Base-by-base conservation (phyloP, 2,113 vertebrate genomes). In the Odontesthes bonariensis region DNA sequence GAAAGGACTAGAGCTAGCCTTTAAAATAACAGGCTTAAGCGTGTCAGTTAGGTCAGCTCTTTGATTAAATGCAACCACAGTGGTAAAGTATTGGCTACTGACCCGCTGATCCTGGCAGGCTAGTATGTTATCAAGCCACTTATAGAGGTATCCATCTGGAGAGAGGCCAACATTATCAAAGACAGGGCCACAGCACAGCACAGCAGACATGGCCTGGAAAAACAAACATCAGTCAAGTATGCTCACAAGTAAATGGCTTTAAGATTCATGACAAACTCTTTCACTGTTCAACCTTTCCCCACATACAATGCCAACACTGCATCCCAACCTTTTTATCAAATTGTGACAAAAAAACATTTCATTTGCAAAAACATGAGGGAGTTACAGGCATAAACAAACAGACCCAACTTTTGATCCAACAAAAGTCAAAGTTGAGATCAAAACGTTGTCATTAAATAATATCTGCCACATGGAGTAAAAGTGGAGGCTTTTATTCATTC, bases 91-190 rank as follows among this genome's bases (percentile, higher is more conserved):
- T 53, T 80, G 64, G 77, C 38, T 57, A 86, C 90, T 60, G 85
- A 90, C 98, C 77, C 97, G 94, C 91, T 97, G 94, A 92, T 99
- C 97, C 88, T 98, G 97, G 88, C 97, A 99, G 89, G 96, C 97
- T 35, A 99, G 89, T 86, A 99, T 99, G 75, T 99, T 98, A 93
- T 99, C 98, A 61, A 99, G 95, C 98, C 98, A 99, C 88, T 99
- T 98, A 85, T 99, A 99, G 13, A 99, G 96, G 93, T 99, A 99
- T 13, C 97, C 98, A 0, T 99, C 98, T 11, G 97, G 95, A 68
- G 98, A 98, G 64, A 99, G 96, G 66, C 98, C 98, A 61, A 98
- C 97, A 2, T 98, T 99, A 85, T 99, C 98, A 89, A 99, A 99
- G 6, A 98, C 97, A 3, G 98, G 96, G 17, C 98, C 98, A 19